Evolutionary conservation across 2,797 vertebrate species (phyloP), one percentile per base, ranked within the genome.

Genomic region (Brotula barbata): DNA sequence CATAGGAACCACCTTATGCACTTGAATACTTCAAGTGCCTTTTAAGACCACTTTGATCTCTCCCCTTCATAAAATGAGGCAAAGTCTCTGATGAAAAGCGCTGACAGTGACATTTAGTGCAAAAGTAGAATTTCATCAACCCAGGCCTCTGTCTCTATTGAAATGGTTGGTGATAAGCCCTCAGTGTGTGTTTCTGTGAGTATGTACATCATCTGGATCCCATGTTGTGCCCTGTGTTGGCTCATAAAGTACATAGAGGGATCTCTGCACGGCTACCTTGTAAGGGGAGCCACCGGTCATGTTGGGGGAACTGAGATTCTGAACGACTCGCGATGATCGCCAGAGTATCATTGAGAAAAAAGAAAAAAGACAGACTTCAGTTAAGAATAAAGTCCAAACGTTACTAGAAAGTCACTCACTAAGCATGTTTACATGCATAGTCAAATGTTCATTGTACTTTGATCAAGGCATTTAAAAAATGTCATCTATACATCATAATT

Each of bases 1-100:
- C 77, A 70, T 58, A 63, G 61, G 78, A 80, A 71, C 62, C 17
- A 55, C 79, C 67, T 77, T 7, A 8, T 66, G 63, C 73, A 56
- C 80, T 78, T 80, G 75, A 80, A 69, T 80, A 82, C 84, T 88
- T 89, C 81, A 83, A 82, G 83, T 20, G 31, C 64, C 83, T 87
- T 82, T 85, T 71, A 85, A 87, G 82, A 72, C 67, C 65, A 73
- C 88, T 90, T 90, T 90, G 83, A 89, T 89, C 89, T 87, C 77
- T 52, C 28, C 66, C 68, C 78, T 80, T 84, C 71, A 77, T 71
- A 87, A 87, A 87, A 84, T 60, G 61, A 87, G 77, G 73, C 78
- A 40, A 51, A 50, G 75, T 85, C 85, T 86, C 84, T 80, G 64
- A 69, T 82, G 88, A 80, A 78, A 85, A 86, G 68, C 53, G 69